These are phyloP conservation scores for Hetaerina titia DNA, from an alignment of 2,888 invertebrate species.

Conservation along the genomic window DNA sequence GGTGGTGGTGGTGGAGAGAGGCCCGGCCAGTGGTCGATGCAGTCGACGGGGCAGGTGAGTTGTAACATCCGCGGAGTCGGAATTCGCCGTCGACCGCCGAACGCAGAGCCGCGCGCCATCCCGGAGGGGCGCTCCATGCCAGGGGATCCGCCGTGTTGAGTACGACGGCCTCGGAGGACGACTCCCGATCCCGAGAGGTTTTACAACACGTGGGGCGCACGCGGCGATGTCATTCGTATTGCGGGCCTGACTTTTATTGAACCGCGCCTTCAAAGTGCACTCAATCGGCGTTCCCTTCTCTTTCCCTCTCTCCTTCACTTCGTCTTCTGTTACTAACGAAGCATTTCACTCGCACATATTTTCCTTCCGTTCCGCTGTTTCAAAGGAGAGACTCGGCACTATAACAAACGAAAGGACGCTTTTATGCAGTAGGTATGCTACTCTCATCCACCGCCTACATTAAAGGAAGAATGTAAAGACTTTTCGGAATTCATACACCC, in stretches of 20 bases:
- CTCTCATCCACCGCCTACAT: background rate
- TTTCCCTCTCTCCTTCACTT: background rate
- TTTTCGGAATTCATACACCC: background rate
- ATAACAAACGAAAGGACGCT: background rate
- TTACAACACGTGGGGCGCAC: background rate
- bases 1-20: background rate
- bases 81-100: background rate
- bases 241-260: background rate
- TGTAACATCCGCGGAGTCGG: background rate
- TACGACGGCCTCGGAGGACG: background rate
- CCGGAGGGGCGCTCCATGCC: background rate
- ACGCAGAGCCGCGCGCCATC: background rate
- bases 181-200: background rate
- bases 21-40: slow-evolving; percentile 1
- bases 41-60: slow-evolving; percentile 26
- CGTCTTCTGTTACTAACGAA: background rate
- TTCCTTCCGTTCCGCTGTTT: background rate
- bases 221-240: too few relatives aligned
- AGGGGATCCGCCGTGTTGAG: background rate
- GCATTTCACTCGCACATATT: background rate
- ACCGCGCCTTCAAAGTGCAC: background rate
- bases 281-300: background rate
- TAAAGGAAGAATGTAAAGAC: background rate
- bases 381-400: background rate
- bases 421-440: background rate